Conservation (phyloP, 2,888 invertebrate genomes). For the Neuroscelio doddi region DNA sequence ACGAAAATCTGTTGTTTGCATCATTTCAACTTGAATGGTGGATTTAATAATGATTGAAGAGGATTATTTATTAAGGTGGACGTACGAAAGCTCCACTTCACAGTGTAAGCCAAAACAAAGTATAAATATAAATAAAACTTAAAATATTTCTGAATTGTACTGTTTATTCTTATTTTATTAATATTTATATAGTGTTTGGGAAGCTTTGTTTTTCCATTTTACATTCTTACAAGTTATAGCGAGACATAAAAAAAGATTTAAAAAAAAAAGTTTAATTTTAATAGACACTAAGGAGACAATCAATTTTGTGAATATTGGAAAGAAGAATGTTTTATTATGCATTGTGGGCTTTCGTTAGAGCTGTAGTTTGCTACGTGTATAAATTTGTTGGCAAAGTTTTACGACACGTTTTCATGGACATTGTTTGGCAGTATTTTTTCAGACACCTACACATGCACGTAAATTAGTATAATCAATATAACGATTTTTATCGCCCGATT, state of each 20-base stretch:
- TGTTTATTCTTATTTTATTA: background rate
- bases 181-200: background rate
- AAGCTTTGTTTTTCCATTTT: constrained; percentile 1
- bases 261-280: constrained; percentile 21
- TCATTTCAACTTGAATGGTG: background rate
- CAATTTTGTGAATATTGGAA: constrained; percentile 55
- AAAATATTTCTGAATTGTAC: too few relatives aligned
- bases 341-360: constrained; percentile 38
- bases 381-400: constrained; percentile 30
- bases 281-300: constrained; percentile 55
- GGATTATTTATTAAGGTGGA: too few relatives aligned
- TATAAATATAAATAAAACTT: background rate
- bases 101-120: background rate
- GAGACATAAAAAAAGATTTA: constrained; percentile 6
- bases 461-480: constrained; percentile 54
- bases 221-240: constrained; percentile 10
- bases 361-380: constrained; percentile 18
- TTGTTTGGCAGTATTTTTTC: constrained; percentile 29
- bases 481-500: constrained; percentile 59
- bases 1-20: background rate
- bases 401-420: constrained; percentile 18
- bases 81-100: background rate
- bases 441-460: constrained; percentile 34
- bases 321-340: constrained; percentile 24
- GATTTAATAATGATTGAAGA: background rate